Evolutionary conservation across 2,888 invertebrate genomes (phyloP).

Genomic region (Scelioninae gen. 2): DNA sequence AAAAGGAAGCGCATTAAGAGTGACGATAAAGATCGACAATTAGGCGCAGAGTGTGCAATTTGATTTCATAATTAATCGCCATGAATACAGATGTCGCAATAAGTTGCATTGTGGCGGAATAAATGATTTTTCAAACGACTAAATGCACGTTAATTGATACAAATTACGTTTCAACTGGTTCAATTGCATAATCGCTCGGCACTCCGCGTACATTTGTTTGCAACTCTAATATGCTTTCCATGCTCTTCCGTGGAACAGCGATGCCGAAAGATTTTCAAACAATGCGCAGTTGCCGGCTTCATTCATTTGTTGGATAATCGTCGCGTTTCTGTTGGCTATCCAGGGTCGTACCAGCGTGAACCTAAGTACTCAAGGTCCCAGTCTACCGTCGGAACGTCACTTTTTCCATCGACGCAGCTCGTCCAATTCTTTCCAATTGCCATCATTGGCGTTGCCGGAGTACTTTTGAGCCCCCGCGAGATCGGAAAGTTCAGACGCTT

Average conservation of each 20-base stretch:
- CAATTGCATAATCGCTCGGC: constrained; percentile 32
- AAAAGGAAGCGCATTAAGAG: constrained; percentile 33
- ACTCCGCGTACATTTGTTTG: constrained; percentile 29
- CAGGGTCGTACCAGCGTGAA: constrained; percentile 47
- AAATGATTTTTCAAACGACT: constrained; percentile 42
- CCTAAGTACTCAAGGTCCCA: constrained; percentile 34
- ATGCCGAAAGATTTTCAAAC: constrained; percentile 49
- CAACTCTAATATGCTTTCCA: constrained; percentile 32
- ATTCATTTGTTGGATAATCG: constrained; percentile 47
- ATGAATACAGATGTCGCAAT: constrained; percentile 32
- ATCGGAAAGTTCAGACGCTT: constrained; percentile 36
- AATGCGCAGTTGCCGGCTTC: constrained; percentile 47
- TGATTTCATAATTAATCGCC: constrained; percentile 42
- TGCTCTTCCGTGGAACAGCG: constrained; percentile 19
- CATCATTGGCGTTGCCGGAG: constrained; percentile 6
- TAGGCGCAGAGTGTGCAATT: constrained; percentile 15
- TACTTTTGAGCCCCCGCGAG: no score
- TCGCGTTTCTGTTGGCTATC: constrained; percentile 33
- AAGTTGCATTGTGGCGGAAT: constrained; percentile 27
- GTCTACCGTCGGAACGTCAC: constrained; percentile 8
- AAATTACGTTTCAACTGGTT: constrained; percentile 42
- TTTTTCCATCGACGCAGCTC: constrained; percentile 35
- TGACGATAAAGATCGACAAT: constrained; percentile 34
- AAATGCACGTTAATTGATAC: constrained; percentile 52
- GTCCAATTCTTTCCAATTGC: constrained; percentile 49